Conservation (phyloP, 2,888 invertebrate species). For the Cloeon dipterum region DNA sequence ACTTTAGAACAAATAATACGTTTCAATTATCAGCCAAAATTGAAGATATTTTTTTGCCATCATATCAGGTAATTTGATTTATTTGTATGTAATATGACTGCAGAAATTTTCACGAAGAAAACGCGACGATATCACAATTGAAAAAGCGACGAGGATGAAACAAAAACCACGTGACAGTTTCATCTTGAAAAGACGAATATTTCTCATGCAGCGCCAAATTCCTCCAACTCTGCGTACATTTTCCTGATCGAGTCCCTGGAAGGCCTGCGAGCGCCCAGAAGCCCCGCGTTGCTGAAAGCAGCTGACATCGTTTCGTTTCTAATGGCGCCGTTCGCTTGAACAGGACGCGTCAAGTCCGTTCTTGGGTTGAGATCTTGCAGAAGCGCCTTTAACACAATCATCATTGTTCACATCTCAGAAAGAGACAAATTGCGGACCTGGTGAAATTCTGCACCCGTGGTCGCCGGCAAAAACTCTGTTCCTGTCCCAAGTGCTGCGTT, state of each 20-base stretch:
- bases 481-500: neutral
- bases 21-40: too few species aligned
- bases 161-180: too few species aligned
- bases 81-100: too few species aligned
- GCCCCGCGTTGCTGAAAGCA: neutral
- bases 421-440: neutral
- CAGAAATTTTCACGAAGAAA: too few species aligned
- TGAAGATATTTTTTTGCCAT: too few species aligned
- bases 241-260: constrained; percentile 14
- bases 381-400: neutral
- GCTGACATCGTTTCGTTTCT: too few species aligned
- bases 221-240: constrained; percentile 23
- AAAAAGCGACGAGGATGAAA: too few species aligned
- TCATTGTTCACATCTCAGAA: neutral
- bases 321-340: too few species aligned
- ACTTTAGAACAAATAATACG: too few species aligned
- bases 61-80: too few species aligned
- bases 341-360: neutral
- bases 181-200: too few species aligned
- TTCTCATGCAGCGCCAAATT: constrained; percentile 9
- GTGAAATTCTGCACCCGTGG: neutral
- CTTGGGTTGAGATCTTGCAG: neutral
- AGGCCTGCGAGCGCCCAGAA: constrained; percentile 9
- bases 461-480: neutral
- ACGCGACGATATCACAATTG: too few species aligned